These are phyloP conservation scores for Brachionichthys hirsutus DNA, from an alignment of 2,113 vertebrate species.

Conservation along the genomic window DNA sequence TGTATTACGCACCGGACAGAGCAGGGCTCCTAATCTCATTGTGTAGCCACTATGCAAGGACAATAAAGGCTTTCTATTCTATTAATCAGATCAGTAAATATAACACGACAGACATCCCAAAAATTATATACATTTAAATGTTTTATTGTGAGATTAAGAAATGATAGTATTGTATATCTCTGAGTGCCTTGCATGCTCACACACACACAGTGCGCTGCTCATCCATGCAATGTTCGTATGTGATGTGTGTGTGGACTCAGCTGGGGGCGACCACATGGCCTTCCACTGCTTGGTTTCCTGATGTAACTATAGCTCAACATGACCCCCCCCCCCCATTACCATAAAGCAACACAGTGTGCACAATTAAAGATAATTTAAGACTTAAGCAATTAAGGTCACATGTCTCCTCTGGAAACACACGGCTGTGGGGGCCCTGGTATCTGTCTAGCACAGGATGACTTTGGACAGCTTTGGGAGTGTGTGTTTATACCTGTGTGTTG, in stretches of 20 bases:
- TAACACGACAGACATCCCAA: too few species aligned
- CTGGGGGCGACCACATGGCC: slow-evolving; percentile 73
- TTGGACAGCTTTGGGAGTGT: slow-evolving; percentile 78
- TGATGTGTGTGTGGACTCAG: slow-evolving; percentile 68
- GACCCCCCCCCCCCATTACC: slow-evolving; percentile 55
- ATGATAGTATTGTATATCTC: too few species aligned
- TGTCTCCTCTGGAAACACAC: slow-evolving; percentile 79
- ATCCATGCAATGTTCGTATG: too few species aligned
- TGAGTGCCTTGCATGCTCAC: too few species aligned
- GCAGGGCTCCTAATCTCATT: too few species aligned
- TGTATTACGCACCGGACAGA: too few species aligned
- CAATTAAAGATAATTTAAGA: slow-evolving; percentile 87
- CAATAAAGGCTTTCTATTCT: too few species aligned
- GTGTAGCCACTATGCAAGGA: too few species aligned
- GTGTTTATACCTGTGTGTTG: slow-evolving; percentile 42
- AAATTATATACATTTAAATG: too few species aligned
- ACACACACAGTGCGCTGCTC: too few species aligned
- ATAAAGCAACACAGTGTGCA: slow-evolving; percentile 73
- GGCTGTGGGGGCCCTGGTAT: slow-evolving; percentile 74
- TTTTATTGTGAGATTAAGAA: too few species aligned
- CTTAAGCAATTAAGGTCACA: slow-evolving; percentile 80
- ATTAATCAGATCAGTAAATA: too few species aligned
- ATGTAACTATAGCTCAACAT: slow-evolving; percentile 59
- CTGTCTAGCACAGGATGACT: slow-evolving; percentile 69
- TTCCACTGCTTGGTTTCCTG: slow-evolving; percentile 67